Percentiles rank a stretch among this genome's conserved stretches.
Evolutionary conservation across 2,797 vertebrate genomes (phyloP).

Genomic region (Fratercula arctica): DNA sequence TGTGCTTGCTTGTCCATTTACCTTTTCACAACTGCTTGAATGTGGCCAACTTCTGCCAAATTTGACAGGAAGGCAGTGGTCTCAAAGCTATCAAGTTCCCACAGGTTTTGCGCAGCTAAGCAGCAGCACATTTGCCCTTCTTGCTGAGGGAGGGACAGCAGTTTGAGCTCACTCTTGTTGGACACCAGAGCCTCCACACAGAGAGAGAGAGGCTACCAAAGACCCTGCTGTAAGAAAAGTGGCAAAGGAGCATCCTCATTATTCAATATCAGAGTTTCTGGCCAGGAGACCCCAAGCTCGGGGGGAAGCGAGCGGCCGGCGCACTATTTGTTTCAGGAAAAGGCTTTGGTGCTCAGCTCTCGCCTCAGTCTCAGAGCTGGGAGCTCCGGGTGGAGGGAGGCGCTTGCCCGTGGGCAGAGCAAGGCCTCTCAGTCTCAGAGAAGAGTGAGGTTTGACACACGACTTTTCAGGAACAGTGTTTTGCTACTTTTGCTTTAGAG

Average conservation of each 20-base stretch:
- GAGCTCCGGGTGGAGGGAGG: neutral
- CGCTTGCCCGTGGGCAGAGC: neutral
- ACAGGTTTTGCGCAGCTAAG: neutral
- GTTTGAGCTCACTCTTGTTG: neutral
- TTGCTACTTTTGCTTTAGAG: neutral
- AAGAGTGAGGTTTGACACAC: neutral
- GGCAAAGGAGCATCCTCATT: neutral
- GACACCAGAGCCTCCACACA: neutral
- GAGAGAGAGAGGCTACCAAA: neutral
- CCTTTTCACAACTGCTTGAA: neutral
- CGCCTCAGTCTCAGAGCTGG: neutral
- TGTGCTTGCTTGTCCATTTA: neutral
- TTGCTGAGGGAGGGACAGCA: neutral
- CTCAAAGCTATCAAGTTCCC: neutral
- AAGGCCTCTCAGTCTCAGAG: neutral
- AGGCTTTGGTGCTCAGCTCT: neutral
- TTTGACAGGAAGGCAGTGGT: neutral
- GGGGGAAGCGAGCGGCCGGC: accelerated
- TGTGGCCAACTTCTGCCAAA: neutral
- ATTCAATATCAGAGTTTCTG: neutral
- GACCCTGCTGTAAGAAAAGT: neutral
- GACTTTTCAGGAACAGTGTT: neutral
- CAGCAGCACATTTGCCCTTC: neutral
- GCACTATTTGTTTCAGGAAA: neutral
- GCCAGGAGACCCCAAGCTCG: neutral